Evolutionary conservation across 2,888 invertebrate genomes (phyloP).

Genomic region (Colletes collaris): DNA sequence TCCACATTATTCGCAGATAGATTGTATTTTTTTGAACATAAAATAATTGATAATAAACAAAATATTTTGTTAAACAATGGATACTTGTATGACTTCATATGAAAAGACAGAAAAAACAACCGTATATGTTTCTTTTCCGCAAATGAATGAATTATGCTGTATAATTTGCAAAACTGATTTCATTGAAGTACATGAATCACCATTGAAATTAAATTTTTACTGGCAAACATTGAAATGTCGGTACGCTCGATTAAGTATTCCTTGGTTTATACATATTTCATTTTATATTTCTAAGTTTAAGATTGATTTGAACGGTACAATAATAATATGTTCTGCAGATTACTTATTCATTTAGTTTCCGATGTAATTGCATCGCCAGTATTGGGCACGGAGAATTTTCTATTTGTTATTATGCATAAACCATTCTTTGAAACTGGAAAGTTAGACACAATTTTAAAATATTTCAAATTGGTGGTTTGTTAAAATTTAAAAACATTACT

Average conservation of each 20-base stretch:
- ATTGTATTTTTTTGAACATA: too few relatives aligned
- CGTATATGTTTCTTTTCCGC: conserved; percentile 55
- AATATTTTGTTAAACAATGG: conserved; percentile 34
- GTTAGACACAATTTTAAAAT: conserved; percentile 64
- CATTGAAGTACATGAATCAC: conserved; percentile 68
- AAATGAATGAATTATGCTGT: conserved; percentile 67
- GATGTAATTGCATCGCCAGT: conserved; percentile 74
- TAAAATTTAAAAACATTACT: conserved; percentile 7
- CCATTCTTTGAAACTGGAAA: conserved; percentile 60
- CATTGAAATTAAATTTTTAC: conserved; percentile 75
- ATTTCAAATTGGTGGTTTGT: conserved; percentile 70
- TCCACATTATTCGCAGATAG: too few relatives aligned
- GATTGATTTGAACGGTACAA: conserved; percentile 4
- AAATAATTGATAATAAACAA: background rate
- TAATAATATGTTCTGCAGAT: conserved; percentile 37
- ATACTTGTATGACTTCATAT: background rate
- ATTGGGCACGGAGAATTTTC: conserved; percentile 59
- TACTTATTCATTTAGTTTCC: conserved; percentile 67
- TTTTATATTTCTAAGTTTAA: background rate
- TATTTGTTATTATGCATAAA: conserved; percentile 71
- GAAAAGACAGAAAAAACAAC: conserved; percentile 11
- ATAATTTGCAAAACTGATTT: conserved; percentile 70
- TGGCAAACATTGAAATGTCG: conserved; percentile 78
- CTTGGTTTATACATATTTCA: background rate
- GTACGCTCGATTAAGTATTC: conserved; percentile 53